Evolutionary conservation across 2,797 vertebrate genomes (phyloP).

Genomic region (Macropodus opercularis): DNA sequence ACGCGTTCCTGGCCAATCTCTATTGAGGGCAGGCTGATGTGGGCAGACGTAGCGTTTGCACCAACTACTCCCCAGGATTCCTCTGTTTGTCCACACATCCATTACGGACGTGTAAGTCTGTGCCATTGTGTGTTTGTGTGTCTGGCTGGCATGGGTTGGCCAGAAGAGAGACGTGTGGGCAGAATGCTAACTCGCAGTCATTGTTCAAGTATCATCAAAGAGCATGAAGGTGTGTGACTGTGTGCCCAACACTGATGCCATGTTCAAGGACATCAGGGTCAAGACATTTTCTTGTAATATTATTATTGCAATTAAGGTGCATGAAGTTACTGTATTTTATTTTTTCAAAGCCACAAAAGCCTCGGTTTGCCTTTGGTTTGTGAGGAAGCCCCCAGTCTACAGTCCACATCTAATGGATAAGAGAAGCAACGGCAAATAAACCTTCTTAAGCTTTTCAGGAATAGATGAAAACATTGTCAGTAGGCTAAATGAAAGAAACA

Average conservation of each 20-base stretch:
- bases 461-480: conserved; percentile 48
- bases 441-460: conserved; percentile 47
- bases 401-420: conserved; percentile 34
- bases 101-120: conserved; percentile 69
- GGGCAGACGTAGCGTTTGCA: conserved; percentile 66
- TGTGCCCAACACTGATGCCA: conserved; percentile 20
- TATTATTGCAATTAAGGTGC: neutral
- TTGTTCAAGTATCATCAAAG: conserved; percentile 52
- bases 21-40: conserved; percentile 70
- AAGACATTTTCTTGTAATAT: conserved; percentile 3
- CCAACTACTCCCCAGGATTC: conserved; percentile 65
- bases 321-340: neutral
- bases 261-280: conserved; percentile 33
- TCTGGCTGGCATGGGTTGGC: conserved; percentile 53
- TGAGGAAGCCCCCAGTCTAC: conserved; percentile 17
- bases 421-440: conserved; percentile 52
- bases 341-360: neutral
- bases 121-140: conserved; percentile 64
- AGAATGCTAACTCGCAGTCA: conserved; percentile 70
- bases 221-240: conserved; percentile 15
- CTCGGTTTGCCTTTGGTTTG: neutral
- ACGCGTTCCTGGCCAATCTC: conserved; percentile 75
- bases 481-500: conserved; percentile 11
- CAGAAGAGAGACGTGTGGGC: conserved; percentile 48
- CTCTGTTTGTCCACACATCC: conserved; percentile 68